Evolutionary conservation across 2,797 vertebrate genomes (phyloP), one percentile per base, ranked within the genome.

Genomic region (Sparus aurata): DNA sequence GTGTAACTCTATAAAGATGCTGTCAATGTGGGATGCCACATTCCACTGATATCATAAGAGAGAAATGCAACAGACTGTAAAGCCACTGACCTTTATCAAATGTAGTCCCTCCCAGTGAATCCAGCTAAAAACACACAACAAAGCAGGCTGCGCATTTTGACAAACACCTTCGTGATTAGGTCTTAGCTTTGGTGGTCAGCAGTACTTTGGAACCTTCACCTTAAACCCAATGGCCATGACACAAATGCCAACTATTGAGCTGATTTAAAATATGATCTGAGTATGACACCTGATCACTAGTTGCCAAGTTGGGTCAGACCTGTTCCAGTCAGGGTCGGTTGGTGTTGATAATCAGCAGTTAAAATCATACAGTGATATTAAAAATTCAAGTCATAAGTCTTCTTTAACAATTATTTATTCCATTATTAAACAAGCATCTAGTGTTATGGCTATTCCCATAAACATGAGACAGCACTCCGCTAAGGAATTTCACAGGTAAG

Each of bases 1-100:
- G 1, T 38, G 5, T 23, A 15, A 52, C 17, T 49, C 18, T 27
- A 11, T 20, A 4, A 55, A 18, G 46, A 43, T 17, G 9, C 30
- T 16, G 3, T 62, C 12, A 45, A 58, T 22, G 25, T 62, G 38
- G 18, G 16, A 11, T 30, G 52, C 22, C 43, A 52, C 46, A 50
- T 50, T 17, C 11, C 22, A 25, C 60, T 59, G 52, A 17, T 38
- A 45, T 17, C 25, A 38, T 46, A 20, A 17, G n/a, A 12, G 9
- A 43, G 66, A 34, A 50, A 30, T 38, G 52, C 4, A 47, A 30
- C 67, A 43, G 53, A 22, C 67, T 30, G 54, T 52, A 12, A 71
- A 52, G 34, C 25, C 38, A n/a, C 11, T 47, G 38, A n/a, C 46
- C 25, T 60, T 53, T 2, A 18, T 17, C 53, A 12, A 34, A 6